phyloP scores from a whole-genome alignment of 2,797 vertebrate genomes.

The Gorsachius magnificus region DNA sequence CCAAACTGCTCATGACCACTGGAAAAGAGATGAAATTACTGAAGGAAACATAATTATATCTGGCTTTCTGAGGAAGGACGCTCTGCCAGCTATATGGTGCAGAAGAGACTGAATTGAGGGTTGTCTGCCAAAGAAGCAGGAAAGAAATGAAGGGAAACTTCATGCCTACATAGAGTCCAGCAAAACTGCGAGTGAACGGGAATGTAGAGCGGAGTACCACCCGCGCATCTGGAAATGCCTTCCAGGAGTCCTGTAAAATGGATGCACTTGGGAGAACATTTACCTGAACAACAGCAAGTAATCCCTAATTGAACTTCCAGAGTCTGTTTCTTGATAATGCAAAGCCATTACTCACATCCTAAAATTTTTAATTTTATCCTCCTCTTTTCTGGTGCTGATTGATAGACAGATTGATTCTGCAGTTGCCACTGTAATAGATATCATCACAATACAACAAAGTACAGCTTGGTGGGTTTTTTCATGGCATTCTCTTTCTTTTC shows the following conservation, averaged over 20 bases:
- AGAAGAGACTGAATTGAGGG: background rate
- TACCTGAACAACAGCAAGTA: constrained; percentile 39
- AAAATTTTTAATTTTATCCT: constrained; percentile 52
- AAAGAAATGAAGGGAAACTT: constrained; percentile 11
- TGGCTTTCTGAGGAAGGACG: background rate
- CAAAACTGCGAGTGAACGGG: constrained; percentile 41
- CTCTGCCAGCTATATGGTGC: background rate
- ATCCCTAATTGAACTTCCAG: constrained; percentile 27
- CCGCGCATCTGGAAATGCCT: constrained; percentile 13
- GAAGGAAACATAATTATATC: background rate
- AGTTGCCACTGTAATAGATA: constrained; percentile 28
- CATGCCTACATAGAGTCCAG: background rate
- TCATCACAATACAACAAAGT: constrained; percentile 40
- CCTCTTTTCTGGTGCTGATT: background rate
- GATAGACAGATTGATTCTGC: constrained; percentile 57
- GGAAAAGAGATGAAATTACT: background rate
- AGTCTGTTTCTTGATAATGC: constrained; percentile 40
- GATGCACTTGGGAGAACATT: constrained; percentile 53
- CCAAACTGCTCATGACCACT: background rate
- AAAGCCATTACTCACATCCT: constrained; percentile 60
- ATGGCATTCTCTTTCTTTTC: background rate
- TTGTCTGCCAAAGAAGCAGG: background rate
- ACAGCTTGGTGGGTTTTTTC: background rate
- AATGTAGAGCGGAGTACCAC: background rate
- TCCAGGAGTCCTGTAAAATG: constrained; percentile 36